A percentile compares a stretch with the other conserved stretches of the same genome.
Conservation (phyloP, 2,888 invertebrate genomes). For the Hydriomena furcata region DNA sequence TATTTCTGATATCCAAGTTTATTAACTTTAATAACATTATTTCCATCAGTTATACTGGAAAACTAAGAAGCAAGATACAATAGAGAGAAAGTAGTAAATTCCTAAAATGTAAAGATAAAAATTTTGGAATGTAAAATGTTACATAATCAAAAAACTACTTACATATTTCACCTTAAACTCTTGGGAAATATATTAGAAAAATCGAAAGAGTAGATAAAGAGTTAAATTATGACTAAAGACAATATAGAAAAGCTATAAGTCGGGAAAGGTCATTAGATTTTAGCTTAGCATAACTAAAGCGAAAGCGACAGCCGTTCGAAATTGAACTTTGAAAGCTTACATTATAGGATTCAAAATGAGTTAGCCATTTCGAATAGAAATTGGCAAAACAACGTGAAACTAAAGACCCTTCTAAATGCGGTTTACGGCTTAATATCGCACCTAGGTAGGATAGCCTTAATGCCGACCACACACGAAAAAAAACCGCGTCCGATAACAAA, state of each 20-base stretch:
- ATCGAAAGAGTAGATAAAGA: constrained; percentile 31
- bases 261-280: constrained; percentile 22
- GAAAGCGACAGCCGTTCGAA: constrained; percentile 8
- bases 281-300: constrained; percentile 30
- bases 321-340: constrained; percentile 10
- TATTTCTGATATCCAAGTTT: no score
- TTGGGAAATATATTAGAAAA: constrained; percentile 34
- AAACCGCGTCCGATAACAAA: no score
- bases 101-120: constrained; percentile 8
- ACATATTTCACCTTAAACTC: constrained; percentile 34
- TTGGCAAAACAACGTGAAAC: no score
- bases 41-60: constrained; percentile 12
- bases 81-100: background rate
- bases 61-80: background rate
- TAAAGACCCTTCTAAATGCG: no score
- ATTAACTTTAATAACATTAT: background rate
- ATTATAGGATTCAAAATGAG: constrained; percentile 7
- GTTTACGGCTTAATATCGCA: no score
- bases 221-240: constrained; percentile 45
- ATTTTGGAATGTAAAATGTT: constrained; percentile 51
- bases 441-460: no score
- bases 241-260: constrained; percentile 33
- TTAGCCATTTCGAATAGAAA: background rate
- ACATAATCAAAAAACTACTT: constrained; percentile 49
- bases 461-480: no score